A percentile compares a stretch with the other conserved stretches of the same genome.
Evolutionary conservation across 2,113 vertebrate species (phyloP).

Genomic region (Macroglossus sobrinus): DNA sequence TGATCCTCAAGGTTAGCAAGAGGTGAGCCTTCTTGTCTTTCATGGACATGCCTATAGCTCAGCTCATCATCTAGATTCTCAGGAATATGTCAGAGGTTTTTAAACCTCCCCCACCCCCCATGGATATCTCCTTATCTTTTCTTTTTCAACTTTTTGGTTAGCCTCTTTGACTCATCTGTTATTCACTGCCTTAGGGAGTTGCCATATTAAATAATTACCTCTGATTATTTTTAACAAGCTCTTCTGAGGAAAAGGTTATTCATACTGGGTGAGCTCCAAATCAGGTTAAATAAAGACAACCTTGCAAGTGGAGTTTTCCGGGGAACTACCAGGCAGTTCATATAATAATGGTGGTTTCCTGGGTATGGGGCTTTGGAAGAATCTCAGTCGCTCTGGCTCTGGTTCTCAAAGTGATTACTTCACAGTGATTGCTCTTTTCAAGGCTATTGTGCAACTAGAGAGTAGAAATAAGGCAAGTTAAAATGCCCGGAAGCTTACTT

Average conservation of each 20-base stretch:
- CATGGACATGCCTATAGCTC: not conserved
- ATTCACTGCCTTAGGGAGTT: not conserved
- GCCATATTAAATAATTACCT: not conserved
- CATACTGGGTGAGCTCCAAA: not conserved
- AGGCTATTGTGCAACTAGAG: not conserved
- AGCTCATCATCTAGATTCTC: not conserved
- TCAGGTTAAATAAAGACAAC: not conserved
- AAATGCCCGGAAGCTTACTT: not conserved
- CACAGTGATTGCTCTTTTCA: not conserved
- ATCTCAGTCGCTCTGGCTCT: not conserved
- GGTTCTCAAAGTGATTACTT: not conserved
- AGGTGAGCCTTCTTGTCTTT: not conserved
- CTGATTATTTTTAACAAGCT: not conserved
- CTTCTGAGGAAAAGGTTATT: not conserved
- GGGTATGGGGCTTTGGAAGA: not conserved
- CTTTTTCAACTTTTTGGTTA: not conserved
- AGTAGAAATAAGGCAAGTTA: not conserved
- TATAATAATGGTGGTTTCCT: not conserved
- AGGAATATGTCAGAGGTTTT: not conserved
- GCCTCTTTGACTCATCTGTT: not conserved
- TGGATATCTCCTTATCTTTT: not conserved
- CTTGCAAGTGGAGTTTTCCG: not conserved
- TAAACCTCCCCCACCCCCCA: not conserved
- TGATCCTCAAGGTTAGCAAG: not conserved
- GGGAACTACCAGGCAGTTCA: not conserved